These are phyloP conservation scores for Cecidostiba fungosa DNA, from an alignment of 2,888 invertebrate species.

Conservation along the genomic window DNA sequence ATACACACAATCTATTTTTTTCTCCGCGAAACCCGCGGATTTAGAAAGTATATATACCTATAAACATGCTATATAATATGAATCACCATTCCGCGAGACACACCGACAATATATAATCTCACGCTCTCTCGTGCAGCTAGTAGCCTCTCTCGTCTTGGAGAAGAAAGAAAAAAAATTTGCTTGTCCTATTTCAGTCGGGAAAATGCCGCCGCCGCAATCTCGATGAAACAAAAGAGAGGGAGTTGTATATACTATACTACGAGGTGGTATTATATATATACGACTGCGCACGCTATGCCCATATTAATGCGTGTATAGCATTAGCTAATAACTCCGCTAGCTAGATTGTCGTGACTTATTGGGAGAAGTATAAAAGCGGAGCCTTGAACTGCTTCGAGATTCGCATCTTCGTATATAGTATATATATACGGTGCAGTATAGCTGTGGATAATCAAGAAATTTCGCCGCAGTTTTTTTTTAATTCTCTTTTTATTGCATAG, in stretches of 20 bases:
- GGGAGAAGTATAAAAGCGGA: constrained; percentile 5
- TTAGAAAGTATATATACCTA: background rate
- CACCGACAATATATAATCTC: constrained; percentile 13
- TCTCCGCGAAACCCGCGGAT: background rate
- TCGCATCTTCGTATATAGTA: background rate
- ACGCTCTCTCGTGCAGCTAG: constrained; percentile 7
- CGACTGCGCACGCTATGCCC: constrained; percentile 19
- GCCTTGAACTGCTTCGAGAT: constrained; percentile 35
- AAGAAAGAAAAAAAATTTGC: background rate
- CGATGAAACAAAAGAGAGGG: constrained; percentile 17
- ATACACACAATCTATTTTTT: background rate
- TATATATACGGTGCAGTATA: background rate
- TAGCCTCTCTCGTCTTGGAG: background rate
- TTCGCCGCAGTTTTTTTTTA: background rate
- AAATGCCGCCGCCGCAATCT: constrained; percentile 1
- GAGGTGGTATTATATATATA: too few relatives aligned
- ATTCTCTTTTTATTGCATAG: background rate
- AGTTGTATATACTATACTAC: background rate
- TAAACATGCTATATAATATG: background rate
- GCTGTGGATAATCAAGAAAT: background rate
- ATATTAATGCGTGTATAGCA: constrained; percentile 12
- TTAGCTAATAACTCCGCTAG: constrained; percentile 17
- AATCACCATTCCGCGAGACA: constrained; percentile 5
- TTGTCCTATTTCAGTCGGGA: constrained; percentile 16
- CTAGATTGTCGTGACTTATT: constrained; percentile 35